Conservation (phyloP, 1,140 invertebrate genomes). For the Physella acuta region DNA sequence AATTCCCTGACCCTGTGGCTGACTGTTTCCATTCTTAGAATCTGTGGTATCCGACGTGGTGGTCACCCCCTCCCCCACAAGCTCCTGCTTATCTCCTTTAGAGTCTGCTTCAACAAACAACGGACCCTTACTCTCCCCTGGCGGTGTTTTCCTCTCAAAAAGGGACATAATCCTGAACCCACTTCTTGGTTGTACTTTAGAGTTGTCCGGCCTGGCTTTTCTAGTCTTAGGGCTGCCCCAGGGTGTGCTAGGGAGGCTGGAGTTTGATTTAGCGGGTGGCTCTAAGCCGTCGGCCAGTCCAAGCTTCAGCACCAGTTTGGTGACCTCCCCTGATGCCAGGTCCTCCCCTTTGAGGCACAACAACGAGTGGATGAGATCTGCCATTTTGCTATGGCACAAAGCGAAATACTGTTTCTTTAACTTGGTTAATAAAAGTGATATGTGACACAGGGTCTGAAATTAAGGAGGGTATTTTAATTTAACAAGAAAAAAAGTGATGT, state of each 20-base stretch:
- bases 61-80: neutral
- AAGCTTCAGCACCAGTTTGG: constrained; percentile 27
- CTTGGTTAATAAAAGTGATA: constrained; percentile 45
- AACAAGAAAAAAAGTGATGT: constrained; percentile 8
- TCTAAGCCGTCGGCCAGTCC: constrained; percentile 24
- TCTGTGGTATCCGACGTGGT: constrained; percentile 13
- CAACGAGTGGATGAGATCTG: constrained; percentile 39
- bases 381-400: constrained; percentile 42
- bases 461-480: neutral
- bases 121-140: constrained; percentile 42
- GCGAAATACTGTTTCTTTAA: constrained; percentile 49
- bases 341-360: constrained; percentile 33
- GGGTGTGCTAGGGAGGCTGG: constrained; percentile 31
- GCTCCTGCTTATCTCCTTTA: neutral
- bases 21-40: constrained; percentile 2
- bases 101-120: constrained; percentile 46
- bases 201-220: constrained; percentile 27
- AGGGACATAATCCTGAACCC: constrained; percentile 45
- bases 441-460: constrained; percentile 40
- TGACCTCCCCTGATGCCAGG: constrained; percentile 30
- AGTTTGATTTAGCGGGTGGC: constrained; percentile 27
- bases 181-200: constrained; percentile 27
- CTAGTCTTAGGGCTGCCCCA: constrained; percentile 36
- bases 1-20: too few relatives aligned
- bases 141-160: constrained; percentile 46